Conservation (phyloP, 2,113 vertebrate species). For the Gnathonemus longibarbis region DNA sequence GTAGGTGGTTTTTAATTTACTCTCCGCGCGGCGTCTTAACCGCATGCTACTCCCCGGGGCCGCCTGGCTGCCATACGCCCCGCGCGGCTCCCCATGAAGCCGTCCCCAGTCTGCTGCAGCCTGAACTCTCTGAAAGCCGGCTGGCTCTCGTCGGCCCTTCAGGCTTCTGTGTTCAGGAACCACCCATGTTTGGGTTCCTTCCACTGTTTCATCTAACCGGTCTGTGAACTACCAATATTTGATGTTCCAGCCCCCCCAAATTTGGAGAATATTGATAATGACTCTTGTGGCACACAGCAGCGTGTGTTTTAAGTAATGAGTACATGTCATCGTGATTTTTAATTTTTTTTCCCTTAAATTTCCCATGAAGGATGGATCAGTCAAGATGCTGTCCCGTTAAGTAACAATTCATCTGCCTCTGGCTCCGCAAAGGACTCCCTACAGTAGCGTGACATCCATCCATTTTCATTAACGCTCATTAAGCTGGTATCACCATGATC, state of each 20-base stretch:
- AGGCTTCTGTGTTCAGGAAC: neutral
- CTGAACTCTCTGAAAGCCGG: neutral
- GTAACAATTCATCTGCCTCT: neutral
- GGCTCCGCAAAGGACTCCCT: neutral
- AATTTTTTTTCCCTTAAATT: too few species aligned
- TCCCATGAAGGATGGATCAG: neutral
- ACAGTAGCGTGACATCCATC: neutral
- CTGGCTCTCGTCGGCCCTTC: neutral
- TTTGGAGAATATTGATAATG: neutral
- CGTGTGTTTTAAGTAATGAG: neutral
- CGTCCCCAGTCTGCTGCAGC: conserved; percentile 16
- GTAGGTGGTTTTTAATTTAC: conserved; percentile 47
- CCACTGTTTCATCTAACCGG: conserved; percentile 23
- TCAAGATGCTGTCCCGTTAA: neutral
- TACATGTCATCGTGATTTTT: neutral
- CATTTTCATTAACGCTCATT: neutral
- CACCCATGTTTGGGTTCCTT: neutral
- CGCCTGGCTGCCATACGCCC: conserved; percentile 34
- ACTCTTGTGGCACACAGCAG: neutral
- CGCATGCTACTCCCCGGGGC: conserved; percentile 32
- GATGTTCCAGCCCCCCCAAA: neutral
- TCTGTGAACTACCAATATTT: neutral
- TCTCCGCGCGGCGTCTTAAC: conserved; percentile 39
- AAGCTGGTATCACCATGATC: neutral
- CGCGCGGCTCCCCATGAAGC: conserved; percentile 28